Percentiles rank a stretch among this genome's conserved stretches.
Conservation (phyloP, 1,140 invertebrate species). For the Tribolium madens region DNA sequence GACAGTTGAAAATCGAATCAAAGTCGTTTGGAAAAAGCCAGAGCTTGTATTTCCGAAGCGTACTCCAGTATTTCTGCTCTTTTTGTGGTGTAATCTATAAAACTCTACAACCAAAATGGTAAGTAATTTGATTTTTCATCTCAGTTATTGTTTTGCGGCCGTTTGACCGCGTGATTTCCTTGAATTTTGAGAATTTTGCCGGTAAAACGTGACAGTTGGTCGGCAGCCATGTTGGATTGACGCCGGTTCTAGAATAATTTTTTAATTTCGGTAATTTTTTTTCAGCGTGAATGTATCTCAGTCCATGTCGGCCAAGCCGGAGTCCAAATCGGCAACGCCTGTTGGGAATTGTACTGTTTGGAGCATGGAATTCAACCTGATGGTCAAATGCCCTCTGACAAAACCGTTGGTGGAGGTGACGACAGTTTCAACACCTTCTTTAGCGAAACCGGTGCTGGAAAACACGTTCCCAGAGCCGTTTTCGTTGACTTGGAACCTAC, state of each 20-base stretch:
- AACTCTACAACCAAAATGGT: conserved; percentile 36
- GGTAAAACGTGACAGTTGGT: background rate
- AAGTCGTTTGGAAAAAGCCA: conserved; percentile 39
- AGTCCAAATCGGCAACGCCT: conserved; percentile 78
- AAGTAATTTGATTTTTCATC: background rate
- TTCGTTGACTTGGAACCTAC: conserved; percentile 82
- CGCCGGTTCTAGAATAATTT: conserved; percentile 3
- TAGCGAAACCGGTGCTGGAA: conserved; percentile 74
- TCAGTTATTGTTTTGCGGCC: background rate
- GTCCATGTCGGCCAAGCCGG: conserved; percentile 77
- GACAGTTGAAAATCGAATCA: conserved; percentile 26
- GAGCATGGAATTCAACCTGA: conserved; percentile 88
- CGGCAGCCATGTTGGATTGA: background rate
- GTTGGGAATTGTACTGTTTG: conserved; percentile 72
- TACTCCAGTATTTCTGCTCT: background rate
- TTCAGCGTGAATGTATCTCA: conserved; percentile 75
- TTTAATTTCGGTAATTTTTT: conserved; percentile 40
- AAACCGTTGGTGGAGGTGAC: conserved; percentile 70
- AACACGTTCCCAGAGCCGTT: conserved; percentile 78
- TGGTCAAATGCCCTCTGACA: conserved; percentile 71
- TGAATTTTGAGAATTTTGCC: background rate
- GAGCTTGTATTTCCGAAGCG: conserved; percentile 10
- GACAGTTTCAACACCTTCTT: conserved; percentile 81
- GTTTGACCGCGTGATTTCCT: background rate
- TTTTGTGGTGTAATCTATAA: conserved; percentile 25